phyloP scores from a whole-genome alignment of 2,888 invertebrate genomes.

The Agapetus fuscipes region DNA sequence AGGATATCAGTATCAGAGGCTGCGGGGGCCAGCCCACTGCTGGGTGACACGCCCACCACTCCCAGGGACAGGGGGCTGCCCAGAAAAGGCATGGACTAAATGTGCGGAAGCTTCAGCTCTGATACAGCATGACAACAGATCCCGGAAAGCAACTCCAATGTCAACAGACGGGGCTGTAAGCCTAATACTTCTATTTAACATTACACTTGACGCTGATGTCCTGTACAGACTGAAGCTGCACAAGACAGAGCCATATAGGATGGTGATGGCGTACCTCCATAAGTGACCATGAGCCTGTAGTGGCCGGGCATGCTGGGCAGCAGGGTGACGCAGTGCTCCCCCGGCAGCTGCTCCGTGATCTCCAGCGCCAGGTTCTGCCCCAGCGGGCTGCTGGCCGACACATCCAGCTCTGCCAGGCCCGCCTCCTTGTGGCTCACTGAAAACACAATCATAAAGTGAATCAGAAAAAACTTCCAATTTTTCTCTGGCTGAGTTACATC shows the following conservation, averaged over 20 bases:
- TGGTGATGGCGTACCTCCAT: slow-evolving; percentile 53
- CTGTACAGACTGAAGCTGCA: too few species aligned
- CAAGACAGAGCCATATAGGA: too few species aligned
- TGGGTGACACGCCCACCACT: slow-evolving; percentile 28
- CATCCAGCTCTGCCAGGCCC: slow-evolving; percentile 77
- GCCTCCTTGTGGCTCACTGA: slow-evolving; percentile 72
- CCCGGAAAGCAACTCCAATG: too few species aligned
- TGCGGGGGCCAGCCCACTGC: slow-evolving; percentile 26
- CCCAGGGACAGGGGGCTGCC: slow-evolving; percentile 52
- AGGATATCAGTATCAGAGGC: slow-evolving; percentile 28
- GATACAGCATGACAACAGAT: not conserved
- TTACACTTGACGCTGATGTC: too few species aligned
- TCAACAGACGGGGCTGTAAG: too few species aligned
- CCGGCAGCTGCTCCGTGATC: slow-evolving; percentile 58
- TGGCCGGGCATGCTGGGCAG: slow-evolving; percentile 77
- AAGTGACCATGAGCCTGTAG: slow-evolving; percentile 58
- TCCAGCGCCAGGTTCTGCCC: slow-evolving; percentile 76
- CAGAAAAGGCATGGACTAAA: not conserved
- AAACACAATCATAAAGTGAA: too few species aligned
- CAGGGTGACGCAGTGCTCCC: slow-evolving; percentile 70
- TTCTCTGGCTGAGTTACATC: too few species aligned
- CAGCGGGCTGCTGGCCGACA: slow-evolving; percentile 78
- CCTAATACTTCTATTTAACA: too few species aligned
- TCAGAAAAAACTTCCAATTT: too few species aligned
- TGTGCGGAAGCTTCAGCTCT: not conserved